Evolutionary conservation across 2,888 invertebrate genomes (phyloP), one percentile per base, ranked within the genome.

Genomic region (Anorthoa munda): DNA sequence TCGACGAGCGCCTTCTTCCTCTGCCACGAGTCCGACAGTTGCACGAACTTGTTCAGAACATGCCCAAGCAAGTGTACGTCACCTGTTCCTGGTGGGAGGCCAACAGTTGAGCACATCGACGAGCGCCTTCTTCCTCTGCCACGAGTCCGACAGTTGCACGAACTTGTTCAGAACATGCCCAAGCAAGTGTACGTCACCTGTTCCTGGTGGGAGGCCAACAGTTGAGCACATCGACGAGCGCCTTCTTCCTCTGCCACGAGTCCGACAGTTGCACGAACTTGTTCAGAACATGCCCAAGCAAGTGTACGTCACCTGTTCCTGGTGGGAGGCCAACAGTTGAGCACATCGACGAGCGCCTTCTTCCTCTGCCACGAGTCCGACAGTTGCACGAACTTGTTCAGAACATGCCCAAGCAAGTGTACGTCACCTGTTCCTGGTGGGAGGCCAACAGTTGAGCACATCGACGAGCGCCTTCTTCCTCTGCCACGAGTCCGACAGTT

Each of bases 101-200:
- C 96, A 96, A 89, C 94, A 95, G 63, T 87, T 89, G 17, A 96
- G 90, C 18, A 94, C 91, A 77, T 96, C 95, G 2, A 93, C 93
- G 0, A 96, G 90, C 60, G 94, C 93, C 82, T 93, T 94, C 87
- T 91, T 91, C 68, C 90, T 90, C 75, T 89, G 91, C 93, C 94
- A 93, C 7, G 92, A 83, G 84, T 91, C 88, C 1, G 92, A 82
- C 18, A 83, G 78, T 51, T 66, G 59, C 72, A 89, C 65, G 70
- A 94, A 89, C 77, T 84, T 79, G 2, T 39, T 39, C 7, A 39
- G 39, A 9, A 39, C 9, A 39, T 39, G 31, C 31, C 5, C 2
- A 31, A 31, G 31, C 18, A n/a, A n/a, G 51, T 4, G 31, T 31
- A 31, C 31, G 31, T 21, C 3, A 60, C 59, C 59, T 45, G 21